Conservation (phyloP, 1,140 invertebrate species). For the Agrypnia vestita region DNA sequence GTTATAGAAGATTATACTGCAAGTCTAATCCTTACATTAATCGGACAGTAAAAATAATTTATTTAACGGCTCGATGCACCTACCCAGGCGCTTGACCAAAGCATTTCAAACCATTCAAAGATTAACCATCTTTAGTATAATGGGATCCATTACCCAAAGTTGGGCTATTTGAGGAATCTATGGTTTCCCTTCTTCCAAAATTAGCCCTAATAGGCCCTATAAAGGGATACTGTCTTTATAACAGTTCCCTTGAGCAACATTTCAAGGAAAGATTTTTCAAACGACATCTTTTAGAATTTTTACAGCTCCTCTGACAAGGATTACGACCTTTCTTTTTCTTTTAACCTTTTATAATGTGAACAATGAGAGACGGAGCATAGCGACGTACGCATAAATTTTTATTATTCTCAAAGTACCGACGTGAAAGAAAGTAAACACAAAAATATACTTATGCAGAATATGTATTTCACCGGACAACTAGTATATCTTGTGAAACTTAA, state of each 20-base stretch:
- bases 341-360: not conserved
- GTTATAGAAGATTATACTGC: no score
- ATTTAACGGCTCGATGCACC: no score
- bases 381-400: no score
- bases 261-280: slow-evolving; percentile 20
- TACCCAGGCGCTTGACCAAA: not conserved
- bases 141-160: slow-evolving; percentile 19
- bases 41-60: no score
- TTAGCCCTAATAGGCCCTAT: not conserved
- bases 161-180: not conserved
- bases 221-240: slow-evolving; percentile 23
- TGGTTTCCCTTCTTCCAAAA: slow-evolving; percentile 8
- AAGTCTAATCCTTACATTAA: no score
- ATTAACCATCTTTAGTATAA: slow-evolving; percentile 16
- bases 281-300: not conserved
- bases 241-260: not conserved
- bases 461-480: no score
- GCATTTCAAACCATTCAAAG: slow-evolving; percentile 14
- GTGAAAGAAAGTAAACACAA: no score
- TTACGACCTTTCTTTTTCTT: not conserved
- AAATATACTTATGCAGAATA: no score
- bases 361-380: no score
- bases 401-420: no score
- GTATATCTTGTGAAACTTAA: no score
- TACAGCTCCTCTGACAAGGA: not conserved